Evolutionary conservation across 2,113 vertebrate genomes (phyloP).

Genomic region (Buteo buteo): DNA sequence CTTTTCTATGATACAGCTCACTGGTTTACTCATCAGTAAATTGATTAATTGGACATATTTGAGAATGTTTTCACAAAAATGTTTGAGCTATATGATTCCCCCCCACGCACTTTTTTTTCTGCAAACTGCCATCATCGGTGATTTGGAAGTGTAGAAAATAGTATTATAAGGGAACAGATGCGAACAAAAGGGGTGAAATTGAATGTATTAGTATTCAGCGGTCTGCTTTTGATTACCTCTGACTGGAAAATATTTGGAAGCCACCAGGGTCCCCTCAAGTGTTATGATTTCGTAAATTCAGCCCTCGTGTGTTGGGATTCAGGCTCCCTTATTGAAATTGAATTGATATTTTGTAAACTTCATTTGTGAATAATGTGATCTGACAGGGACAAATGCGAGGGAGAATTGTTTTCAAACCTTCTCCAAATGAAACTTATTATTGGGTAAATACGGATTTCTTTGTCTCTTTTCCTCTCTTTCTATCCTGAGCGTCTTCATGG

Average conservation of each 20-base stretch:
- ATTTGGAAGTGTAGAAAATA: constrained; percentile 83
- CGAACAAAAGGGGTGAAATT: constrained; percentile 94
- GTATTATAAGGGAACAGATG: constrained; percentile 86
- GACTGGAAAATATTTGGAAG: constrained; percentile 87
- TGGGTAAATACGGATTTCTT: constrained; percentile 95
- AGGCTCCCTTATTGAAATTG: constrained; percentile 90
- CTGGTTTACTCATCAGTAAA: constrained; percentile 2
- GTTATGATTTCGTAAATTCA: constrained; percentile 84
- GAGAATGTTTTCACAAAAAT: constrained; percentile 13
- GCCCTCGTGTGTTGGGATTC: constrained; percentile 78
- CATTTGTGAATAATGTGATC: constrained; percentile 99
- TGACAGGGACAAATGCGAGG: constrained; percentile 99
- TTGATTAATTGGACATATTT: constrained; percentile 44
- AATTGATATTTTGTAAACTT: constrained; percentile 99
- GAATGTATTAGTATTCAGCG: constrained; percentile 89
- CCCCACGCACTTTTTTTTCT: background rate
- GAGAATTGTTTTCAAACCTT: constrained; percentile 97
- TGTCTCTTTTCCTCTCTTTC: constrained; percentile 77
- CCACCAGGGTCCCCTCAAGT: constrained; percentile 91
- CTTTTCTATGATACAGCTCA: background rate
- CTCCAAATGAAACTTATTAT: constrained; percentile 99
- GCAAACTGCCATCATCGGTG: constrained; percentile 51
- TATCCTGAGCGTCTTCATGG: constrained; percentile 77
- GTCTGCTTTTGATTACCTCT: constrained; percentile 95
- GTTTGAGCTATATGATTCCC: background rate